A percentile compares a stretch with the other conserved stretches of the same genome.
Evolutionary conservation across 2,888 invertebrate genomes (phyloP).

Genomic region (Pherbina coryleti): DNA sequence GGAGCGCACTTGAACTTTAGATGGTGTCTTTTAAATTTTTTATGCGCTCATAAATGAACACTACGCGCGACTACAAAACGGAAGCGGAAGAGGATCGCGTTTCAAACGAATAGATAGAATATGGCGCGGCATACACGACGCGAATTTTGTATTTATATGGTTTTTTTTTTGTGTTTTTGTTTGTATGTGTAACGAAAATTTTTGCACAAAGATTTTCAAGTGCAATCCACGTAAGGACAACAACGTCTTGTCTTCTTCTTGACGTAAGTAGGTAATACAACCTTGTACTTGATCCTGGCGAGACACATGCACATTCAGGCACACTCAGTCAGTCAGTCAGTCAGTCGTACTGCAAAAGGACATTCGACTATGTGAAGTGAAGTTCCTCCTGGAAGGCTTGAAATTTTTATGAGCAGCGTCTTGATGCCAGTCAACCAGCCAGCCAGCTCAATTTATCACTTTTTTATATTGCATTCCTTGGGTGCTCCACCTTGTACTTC

Average conservation of each 20-base stretch:
- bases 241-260: not conserved
- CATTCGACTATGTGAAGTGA: slow-evolving; percentile 43
- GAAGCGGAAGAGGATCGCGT: slow-evolving; percentile 10
- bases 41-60: slow-evolving; percentile 13
- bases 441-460: slow-evolving; percentile 56
- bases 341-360: slow-evolving; percentile 36
- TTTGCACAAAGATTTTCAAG: slow-evolving; percentile 9
- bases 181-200: not conserved
- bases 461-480: slow-evolving; percentile 39
- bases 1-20: not conserved
- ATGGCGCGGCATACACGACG: not conserved
- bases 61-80: slow-evolving; percentile 12
- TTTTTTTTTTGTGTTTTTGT: not conserved
- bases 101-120: not conserved
- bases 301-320: not conserved
- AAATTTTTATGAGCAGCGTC: slow-evolving; percentile 55
- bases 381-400: slow-evolving; percentile 43
- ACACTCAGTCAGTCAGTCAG: not conserved
- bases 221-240: slow-evolving; percentile 13
- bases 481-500: not conserved
- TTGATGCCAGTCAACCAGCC: slow-evolving; percentile 52
- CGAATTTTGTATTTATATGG: not conserved
- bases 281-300: slow-evolving; percentile 42
- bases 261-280: slow-evolving; percentile 35
- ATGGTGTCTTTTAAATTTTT: slow-evolving; percentile 20